Base-by-base conservation (phyloP, 2,888 invertebrate genomes). In the Drosophila conformis region DNA sequence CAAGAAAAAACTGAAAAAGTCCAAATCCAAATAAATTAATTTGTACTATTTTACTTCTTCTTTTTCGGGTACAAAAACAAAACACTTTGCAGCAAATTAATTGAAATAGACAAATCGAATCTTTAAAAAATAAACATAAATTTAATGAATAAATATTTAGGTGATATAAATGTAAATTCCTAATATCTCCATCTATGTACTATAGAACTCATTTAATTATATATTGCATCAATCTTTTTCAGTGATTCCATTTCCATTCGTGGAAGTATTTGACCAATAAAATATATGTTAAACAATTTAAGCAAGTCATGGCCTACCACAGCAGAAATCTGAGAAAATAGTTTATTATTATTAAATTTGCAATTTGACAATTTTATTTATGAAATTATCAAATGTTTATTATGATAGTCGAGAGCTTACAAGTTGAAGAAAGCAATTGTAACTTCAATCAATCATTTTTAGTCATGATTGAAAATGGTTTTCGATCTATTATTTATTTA, bases 21-120 rank as follows among this genome's bases (percentile, higher is more conserved):
- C 62, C 53, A 75, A 33, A 15, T 46, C 25, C 15, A 31, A 52
- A 25, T 29, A 49, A 70, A 73, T 48, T 67, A 67, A 64, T 73
- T 59, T 59, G 2, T 7, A 21, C 51, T 56, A 36, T 52, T 60
- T 59, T 5, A 25, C 4, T 59, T 57, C 27, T n/a, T 13, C 7
- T 36, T 60, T 29, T 33, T 33, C 2, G 13, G 13, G 1, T 3
- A 4, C 25, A 27, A 15, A 54, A 33, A 13, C 2, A 27, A 49
- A 29, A 18, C 6, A 35, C 25, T 18, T 27, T 36, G 0, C 1
- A 4, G 1, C 10, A 25, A 60, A 33, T 2, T 27, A 58, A 36
- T 58, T 48, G 21, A 49, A 36, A 31, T 10, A 57, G 25, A 15
- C 25, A 25, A 25, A 25, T 15, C 4, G 15, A 7, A 46, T 21